Evolutionary conservation across 2,113 vertebrate species (phyloP).

Genomic region (Seriola rivoliana): DNA sequence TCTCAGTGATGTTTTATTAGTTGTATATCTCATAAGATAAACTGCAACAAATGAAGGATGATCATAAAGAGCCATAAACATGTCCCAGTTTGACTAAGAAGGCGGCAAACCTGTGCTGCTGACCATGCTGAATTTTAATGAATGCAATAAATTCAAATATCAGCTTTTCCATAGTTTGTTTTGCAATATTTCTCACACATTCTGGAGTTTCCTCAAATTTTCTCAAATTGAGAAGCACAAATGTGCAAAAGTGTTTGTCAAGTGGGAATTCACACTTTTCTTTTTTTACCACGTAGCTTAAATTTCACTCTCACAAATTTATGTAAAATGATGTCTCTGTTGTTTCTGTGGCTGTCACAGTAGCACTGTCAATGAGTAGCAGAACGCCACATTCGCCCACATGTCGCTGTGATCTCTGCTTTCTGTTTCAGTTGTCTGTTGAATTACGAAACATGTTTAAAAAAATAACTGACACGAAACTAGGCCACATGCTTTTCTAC

Average conservation of each 20-base stretch:
- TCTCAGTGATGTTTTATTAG: neutral
- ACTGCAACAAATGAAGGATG: neutral
- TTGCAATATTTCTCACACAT: neutral
- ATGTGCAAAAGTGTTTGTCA: neutral
- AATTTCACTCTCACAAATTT: slow-evolving; percentile 18
- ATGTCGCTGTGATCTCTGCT: neutral
- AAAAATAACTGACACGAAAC: slow-evolving; percentile 10
- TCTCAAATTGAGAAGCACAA: neutral
- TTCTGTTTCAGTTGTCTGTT: slow-evolving; percentile 37
- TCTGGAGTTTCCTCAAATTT: neutral
- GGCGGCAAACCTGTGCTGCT: neutral
- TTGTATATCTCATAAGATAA: neutral
- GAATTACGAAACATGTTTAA: neutral
- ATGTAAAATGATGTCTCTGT: neutral
- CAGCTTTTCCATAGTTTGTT: neutral
- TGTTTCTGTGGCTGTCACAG: neutral
- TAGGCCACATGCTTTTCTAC: neutral
- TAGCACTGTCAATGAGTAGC: slow-evolving; percentile 33
- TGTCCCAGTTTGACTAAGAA: neutral
- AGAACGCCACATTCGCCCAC: neutral
- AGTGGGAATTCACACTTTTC: neutral
- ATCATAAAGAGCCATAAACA: neutral
- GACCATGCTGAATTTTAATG: neutral
- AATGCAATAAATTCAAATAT: neutral
- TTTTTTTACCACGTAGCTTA: neutral